A percentile compares a stretch with the other conserved stretches of the same genome.
Evolutionary conservation across 1,140 invertebrate species (phyloP).

Genomic region (Lasioglossum baleicum): DNA sequence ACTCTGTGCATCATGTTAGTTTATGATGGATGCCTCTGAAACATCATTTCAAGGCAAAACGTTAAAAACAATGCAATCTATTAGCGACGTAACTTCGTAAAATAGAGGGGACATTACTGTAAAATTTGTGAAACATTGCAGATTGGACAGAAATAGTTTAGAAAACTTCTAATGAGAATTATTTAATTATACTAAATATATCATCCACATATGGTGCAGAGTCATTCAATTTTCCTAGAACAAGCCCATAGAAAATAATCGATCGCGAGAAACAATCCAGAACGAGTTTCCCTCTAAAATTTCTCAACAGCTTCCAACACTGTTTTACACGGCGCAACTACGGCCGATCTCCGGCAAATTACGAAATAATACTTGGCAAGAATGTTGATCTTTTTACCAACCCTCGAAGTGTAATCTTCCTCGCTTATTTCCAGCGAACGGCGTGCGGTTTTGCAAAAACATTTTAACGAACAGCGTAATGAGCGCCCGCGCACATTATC

Average conservation of each 20-base stretch:
- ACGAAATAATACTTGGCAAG: constrained; percentile 1
- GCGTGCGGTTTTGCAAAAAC: background rate
- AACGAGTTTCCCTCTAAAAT: background rate
- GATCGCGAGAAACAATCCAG: background rate
- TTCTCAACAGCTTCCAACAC: background rate
- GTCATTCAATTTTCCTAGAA: too few species aligned
- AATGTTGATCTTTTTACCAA: background rate
- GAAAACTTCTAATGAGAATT: too few species aligned
- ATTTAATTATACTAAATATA: too few species aligned
- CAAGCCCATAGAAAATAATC: background rate
- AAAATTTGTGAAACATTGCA: too few species aligned
- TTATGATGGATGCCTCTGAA: too few species aligned
- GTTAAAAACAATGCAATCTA: too few species aligned
- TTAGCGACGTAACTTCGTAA: too few species aligned
- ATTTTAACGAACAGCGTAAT: constrained; percentile 29
- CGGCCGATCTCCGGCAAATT: background rate
- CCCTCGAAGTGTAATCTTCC: constrained; percentile 1
- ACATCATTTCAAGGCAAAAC: too few species aligned
- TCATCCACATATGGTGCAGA: too few species aligned
- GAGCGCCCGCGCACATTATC: constrained; percentile 22
- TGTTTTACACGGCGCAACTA: background rate
- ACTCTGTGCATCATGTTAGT: too few species aligned
- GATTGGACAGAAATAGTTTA: too few species aligned
- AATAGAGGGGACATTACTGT: too few species aligned
- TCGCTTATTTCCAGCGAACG: background rate